Evolutionary conservation across 2,113 vertebrate genomes (phyloP).

Genomic region (Murina feae): DNA sequence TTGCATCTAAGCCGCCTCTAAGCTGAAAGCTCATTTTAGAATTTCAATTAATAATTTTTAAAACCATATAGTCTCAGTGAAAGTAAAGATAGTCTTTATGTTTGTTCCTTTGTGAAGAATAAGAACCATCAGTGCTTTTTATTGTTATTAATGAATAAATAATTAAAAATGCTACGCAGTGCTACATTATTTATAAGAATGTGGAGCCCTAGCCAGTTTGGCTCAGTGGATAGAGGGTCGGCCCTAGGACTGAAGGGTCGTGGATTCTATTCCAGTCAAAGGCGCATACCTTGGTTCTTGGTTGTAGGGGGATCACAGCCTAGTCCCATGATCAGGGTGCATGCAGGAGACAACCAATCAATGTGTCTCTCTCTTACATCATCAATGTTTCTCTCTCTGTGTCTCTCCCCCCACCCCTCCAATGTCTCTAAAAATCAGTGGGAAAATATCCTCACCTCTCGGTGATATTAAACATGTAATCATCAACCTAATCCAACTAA

Average conservation of each 20-base stretch:
- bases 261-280: no score
- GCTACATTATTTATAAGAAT: neutral
- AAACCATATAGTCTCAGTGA: neutral
- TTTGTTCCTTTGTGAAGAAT: conserved; percentile 7
- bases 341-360: no score
- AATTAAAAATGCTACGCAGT: neutral
- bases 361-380: no score
- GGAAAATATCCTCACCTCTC: no score
- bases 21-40: neutral
- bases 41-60: neutral
- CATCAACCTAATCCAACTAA: neutral
- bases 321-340: no score
- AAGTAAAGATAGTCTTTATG: neutral
- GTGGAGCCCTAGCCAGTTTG: neutral
- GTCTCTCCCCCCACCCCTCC: no score
- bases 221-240: no score
- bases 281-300: no score
- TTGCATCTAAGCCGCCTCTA: neutral
- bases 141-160: neutral
- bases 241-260: no score
- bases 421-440: no score
- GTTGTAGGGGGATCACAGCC: no score
- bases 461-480: neutral
- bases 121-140: neutral
- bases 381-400: no score